Evolutionary conservation across 2,888 invertebrate genomes (phyloP).

Genomic region (Gandaritis pyraliata): DNA sequence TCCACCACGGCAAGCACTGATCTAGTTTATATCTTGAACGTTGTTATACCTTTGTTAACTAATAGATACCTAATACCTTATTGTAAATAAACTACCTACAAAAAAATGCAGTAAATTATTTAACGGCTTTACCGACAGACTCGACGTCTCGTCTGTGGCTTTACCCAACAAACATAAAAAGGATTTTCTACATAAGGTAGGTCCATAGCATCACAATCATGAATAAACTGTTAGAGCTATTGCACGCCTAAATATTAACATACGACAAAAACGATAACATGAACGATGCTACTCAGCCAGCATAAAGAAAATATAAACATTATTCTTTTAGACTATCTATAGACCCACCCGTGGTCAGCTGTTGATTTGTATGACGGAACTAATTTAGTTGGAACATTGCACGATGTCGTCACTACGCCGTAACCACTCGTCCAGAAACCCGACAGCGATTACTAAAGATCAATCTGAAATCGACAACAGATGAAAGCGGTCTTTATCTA

Average conservation of each 20-base stretch:
- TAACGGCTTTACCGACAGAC: too few relatives aligned
- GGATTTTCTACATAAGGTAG: not conserved
- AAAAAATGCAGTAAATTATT: slow-evolving; percentile 1
- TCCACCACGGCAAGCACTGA: slow-evolving; percentile 85
- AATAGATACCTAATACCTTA: slow-evolving; percentile 61
- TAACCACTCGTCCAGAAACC: slow-evolving; percentile 80
- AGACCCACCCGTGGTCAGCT: slow-evolving; percentile 26
- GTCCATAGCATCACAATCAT: too few relatives aligned
- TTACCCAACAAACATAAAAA: not conserved
- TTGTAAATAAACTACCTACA: slow-evolving; percentile 70
- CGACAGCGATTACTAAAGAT: slow-evolving; percentile 79
- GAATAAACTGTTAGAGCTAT: not conserved
- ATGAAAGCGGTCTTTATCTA: slow-evolving; percentile 78
- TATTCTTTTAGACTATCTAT: slow-evolving; percentile 14
- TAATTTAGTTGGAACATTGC: slow-evolving; percentile 71
- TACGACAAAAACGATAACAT: slow-evolving; percentile 1
- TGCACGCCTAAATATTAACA: not conserved
- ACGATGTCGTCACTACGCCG: slow-evolving; percentile 72
- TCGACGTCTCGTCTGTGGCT: too few relatives aligned
- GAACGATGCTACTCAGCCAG: slow-evolving; percentile 7
- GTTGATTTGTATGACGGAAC: slow-evolving; percentile 62
- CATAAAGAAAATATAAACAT: slow-evolving; percentile 30
- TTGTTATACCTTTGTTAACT: slow-evolving; percentile 63
- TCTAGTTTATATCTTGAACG: slow-evolving; percentile 52
- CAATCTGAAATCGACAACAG: slow-evolving; percentile 74